A percentile compares a stretch with the other conserved stretches of the same genome.
These are phyloP conservation scores for Drosophila carrolli DNA, from an alignment of 1,140 invertebrate genomes.

Conservation along the genomic window DNA sequence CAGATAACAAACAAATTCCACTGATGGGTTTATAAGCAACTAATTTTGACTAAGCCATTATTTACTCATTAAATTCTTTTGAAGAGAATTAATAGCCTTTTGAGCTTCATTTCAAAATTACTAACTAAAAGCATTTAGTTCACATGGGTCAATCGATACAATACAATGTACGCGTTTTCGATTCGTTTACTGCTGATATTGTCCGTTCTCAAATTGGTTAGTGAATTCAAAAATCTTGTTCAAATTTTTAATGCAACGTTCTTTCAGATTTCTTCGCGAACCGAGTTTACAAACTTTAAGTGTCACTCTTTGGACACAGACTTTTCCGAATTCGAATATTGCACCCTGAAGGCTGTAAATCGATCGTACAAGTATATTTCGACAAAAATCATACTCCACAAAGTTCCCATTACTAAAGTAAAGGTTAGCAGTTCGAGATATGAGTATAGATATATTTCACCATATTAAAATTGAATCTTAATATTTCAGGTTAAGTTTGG, in stretches of 20 bases:
- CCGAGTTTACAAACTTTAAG: slow-evolving; percentile 19
- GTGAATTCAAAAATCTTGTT: not conserved
- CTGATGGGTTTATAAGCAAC: no score
- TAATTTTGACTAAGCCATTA: not conserved
- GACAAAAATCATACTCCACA: not conserved
- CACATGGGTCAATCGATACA: not conserved
- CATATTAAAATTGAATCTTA: not conserved
- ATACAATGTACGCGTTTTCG: not conserved
- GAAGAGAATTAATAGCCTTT: not conserved
- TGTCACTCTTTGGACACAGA: slow-evolving; percentile 2
- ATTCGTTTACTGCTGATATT: not conserved
- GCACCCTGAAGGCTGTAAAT: slow-evolving; percentile 24
- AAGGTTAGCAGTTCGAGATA: not conserved
- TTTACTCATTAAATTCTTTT: not conserved
- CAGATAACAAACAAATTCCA: no score
- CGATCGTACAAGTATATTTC: slow-evolving; percentile 27
- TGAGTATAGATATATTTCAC: not conserved
- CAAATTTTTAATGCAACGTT: not conserved
- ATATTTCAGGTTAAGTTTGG: slow-evolving; percentile 3
- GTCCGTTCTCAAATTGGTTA: not conserved
- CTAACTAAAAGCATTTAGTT: not conserved
- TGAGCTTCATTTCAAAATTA: not conserved
- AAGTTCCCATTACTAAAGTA: not conserved
- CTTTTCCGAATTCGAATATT: slow-evolving; percentile 8
- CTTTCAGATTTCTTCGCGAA: not conserved